A percentile compares a stretch with the other conserved stretches of the same genome.
Conservation (phyloP, 2,888 invertebrate genomes). For the Strigamia crassipes region DNA sequence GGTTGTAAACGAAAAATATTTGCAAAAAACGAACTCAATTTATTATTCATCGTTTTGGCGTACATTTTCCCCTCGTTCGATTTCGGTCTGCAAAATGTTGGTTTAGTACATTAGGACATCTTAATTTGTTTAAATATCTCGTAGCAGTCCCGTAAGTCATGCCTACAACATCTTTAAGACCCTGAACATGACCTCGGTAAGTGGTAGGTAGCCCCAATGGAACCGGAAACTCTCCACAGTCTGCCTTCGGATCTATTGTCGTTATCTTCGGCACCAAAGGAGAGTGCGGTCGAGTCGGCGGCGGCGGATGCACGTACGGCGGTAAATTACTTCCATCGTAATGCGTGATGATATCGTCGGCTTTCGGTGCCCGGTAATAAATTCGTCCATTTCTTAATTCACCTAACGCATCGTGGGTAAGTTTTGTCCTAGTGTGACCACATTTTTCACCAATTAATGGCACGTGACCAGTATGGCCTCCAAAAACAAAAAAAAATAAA, state of each 20-base stretch:
- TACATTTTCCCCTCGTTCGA: neutral
- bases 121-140: neutral
- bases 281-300: neutral
- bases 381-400: neutral
- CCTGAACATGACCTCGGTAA: neutral
- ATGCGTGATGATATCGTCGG: neutral
- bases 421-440: neutral
- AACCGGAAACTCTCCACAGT: neutral
- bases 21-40: too few relatives aligned
- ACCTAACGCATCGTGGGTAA: neutral
- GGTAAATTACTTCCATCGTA: neutral
- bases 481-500: too few relatives aligned
- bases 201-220: neutral
- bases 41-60: neutral
- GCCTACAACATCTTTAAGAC: constrained; percentile 6
- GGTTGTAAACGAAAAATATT: too few relatives aligned
- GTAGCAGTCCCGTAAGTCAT: constrained; percentile 1
- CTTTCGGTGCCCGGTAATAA: neutral
- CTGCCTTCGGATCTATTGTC: neutral
- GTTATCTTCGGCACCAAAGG: neutral
- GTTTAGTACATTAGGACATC: neutral
- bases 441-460: neutral
- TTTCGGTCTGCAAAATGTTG: neutral
- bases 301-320: neutral
- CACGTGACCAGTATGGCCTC: neutral